Percentiles rank a stretch among this genome's conserved stretches.
phyloP scores from a whole-genome alignment of 2,888 invertebrate species.

The Scaptomyza polygonia region DNA sequence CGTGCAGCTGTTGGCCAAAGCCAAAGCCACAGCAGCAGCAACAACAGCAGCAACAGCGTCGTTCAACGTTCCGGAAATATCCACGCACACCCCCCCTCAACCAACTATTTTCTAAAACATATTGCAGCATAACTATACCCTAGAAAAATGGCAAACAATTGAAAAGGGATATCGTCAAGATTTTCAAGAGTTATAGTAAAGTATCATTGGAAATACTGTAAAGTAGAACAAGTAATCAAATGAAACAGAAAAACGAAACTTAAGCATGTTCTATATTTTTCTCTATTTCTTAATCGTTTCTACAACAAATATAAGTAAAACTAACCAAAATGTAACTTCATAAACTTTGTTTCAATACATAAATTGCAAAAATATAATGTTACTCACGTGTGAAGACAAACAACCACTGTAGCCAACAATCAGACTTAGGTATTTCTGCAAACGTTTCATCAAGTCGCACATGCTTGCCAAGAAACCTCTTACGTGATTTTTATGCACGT shows the following conservation, averaged over 20 bases:
- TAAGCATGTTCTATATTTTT: too few relatives aligned
- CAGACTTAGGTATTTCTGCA: not conserved
- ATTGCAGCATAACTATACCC: conserved; percentile 59
- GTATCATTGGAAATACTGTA: too few relatives aligned
- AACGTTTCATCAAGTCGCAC: not conserved
- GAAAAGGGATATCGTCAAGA: not conserved
- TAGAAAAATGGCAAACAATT: not conserved
- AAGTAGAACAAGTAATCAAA: too few relatives aligned
- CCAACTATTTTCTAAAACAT: conserved; percentile 48
- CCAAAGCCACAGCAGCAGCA: conserved; percentile 40
- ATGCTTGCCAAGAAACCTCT: not conserved
- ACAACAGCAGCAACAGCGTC: conserved; percentile 7
- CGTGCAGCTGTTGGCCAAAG: conserved; percentile 76
- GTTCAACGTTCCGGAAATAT: conserved; percentile 31
- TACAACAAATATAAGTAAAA: too few relatives aligned
- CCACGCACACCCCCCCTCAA: conserved; percentile 6
- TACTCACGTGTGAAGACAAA: too few relatives aligned
- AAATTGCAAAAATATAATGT: too few relatives aligned
- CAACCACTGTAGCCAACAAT: too few relatives aligned
- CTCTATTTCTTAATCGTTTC: too few relatives aligned
- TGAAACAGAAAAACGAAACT: too few relatives aligned
- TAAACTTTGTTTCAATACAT: too few relatives aligned
- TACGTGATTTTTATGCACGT: conserved; percentile 41
- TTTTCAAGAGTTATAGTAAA: too few relatives aligned
- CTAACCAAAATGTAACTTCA: too few relatives aligned